Evolutionary conservation across 1,140 invertebrate species (phyloP).

Genomic region (Latrodectus geometricus): DNA sequence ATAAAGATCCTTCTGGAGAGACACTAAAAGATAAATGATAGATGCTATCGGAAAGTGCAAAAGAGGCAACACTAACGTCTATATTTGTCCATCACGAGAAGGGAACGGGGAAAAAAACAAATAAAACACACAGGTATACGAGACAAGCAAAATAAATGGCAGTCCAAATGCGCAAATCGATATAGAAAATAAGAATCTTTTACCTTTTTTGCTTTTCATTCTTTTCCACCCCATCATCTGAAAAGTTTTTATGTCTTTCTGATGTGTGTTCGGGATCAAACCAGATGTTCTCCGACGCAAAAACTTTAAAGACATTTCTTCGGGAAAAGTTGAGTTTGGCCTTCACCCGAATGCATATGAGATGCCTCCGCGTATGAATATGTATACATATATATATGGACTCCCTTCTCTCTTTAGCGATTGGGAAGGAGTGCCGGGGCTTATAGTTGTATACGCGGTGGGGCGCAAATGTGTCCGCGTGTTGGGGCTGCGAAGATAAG

Average conservation of each 20-base stretch:
- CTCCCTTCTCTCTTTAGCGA: background rate
- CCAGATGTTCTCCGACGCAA: conserved; percentile 31
- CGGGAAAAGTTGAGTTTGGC: conserved; percentile 18
- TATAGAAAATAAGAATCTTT: conserved; percentile 42
- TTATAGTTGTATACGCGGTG: background rate
- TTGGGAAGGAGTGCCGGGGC: conserved; percentile 1
- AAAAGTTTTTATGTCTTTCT: conserved; percentile 28
- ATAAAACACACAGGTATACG: conserved; percentile 23
- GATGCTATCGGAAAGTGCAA: conserved; percentile 12
- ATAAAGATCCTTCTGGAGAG: conserved; percentile 24
- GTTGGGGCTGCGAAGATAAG: conserved; percentile 32
- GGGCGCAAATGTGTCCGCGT: conserved; percentile 17
- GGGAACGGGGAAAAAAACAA: background rate
- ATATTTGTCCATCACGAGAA: conserved; percentile 38
- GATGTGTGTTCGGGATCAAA: conserved; percentile 33
- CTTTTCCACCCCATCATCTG: background rate
- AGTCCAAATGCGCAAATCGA: conserved; percentile 52
- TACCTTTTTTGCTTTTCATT: background rate
- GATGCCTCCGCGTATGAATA: conserved; percentile 11
- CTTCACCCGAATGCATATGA: background rate
- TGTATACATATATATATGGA: conserved; percentile 16
- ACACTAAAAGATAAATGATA: conserved; percentile 36
- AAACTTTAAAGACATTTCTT: conserved; percentile 54
- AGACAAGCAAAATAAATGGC: conserved; percentile 52
- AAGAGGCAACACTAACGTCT: conserved; percentile 27